Evolutionary conservation across 1,140 invertebrate genomes (phyloP).

Genomic region (Ceratitis capitata): DNA sequence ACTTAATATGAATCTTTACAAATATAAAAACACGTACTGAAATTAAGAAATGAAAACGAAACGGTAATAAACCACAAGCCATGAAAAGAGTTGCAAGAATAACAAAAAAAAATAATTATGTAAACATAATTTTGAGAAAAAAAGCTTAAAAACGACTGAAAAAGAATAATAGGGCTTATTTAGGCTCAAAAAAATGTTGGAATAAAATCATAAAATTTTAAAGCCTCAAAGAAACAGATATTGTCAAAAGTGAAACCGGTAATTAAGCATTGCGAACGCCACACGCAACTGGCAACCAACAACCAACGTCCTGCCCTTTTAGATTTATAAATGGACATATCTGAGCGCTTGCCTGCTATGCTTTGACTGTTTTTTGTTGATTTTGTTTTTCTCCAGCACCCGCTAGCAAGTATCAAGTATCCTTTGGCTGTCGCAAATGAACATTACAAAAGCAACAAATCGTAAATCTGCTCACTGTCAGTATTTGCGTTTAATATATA

Average conservation of each 20-base stretch:
- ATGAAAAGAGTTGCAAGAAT: background rate
- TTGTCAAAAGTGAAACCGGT: constrained; percentile 28
- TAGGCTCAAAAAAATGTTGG: background rate
- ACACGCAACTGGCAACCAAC: background rate
- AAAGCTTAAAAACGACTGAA: background rate
- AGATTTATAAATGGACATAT: background rate
- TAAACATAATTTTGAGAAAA: background rate
- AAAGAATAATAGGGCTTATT: background rate
- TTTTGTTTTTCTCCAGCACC: background rate
- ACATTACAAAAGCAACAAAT: background rate
- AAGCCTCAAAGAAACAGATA: background rate
- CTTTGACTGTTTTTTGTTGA: background rate
- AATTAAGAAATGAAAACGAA: constrained; percentile 24
- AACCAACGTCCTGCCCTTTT: background rate
- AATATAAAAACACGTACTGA: background rate
- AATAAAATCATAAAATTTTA: background rate
- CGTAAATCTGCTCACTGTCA: constrained; percentile 7
- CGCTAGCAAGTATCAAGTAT: background rate
- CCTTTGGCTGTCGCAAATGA: background rate
- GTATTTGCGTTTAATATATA: constrained; percentile 16
- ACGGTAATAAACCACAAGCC: background rate
- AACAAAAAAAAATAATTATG: background rate
- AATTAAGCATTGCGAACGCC: background rate
- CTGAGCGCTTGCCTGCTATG: background rate
- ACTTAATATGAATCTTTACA: background rate